phyloP scores from a whole-genome alignment of 2,888 invertebrate genomes.

The Venustoraphidia nigricollis region DNA sequence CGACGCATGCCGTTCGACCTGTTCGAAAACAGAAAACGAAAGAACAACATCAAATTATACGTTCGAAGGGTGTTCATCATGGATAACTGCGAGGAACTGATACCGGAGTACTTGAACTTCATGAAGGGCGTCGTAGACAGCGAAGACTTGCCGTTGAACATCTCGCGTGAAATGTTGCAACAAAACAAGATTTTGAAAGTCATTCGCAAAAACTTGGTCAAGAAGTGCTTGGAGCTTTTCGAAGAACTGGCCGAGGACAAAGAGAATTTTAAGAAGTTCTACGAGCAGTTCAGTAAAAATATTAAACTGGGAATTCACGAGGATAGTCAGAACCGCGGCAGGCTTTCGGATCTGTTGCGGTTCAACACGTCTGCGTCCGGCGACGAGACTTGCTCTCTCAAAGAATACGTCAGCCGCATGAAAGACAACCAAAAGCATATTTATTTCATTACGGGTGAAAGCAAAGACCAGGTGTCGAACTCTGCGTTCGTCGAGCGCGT shows the following conservation, averaged over 20 bases:
- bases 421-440: slow-evolving; percentile 53
- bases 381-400: slow-evolving; percentile 43
- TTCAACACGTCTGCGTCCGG: slow-evolving; percentile 76
- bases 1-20: slow-evolving; percentile 48
- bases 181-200: slow-evolving; percentile 58
- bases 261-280: slow-evolving; percentile 54
- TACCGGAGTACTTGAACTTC: slow-evolving; percentile 49
- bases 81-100: slow-evolving; percentile 57
- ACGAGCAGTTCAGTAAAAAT: slow-evolving; percentile 52
- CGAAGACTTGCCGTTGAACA: slow-evolving; percentile 52
- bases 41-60: slow-evolving; percentile 52
- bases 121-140: slow-evolving; percentile 49
- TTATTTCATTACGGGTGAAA: slow-evolving; percentile 50
- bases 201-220: slow-evolving; percentile 55
- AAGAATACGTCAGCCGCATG: slow-evolving; percentile 50
- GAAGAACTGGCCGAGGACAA: slow-evolving; percentile 50
- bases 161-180: slow-evolving; percentile 54
- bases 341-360: slow-evolving; percentile 56
- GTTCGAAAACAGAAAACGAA: slow-evolving; percentile 51
- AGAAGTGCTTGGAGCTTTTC: slow-evolving; percentile 51
- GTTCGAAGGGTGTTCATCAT: slow-evolving; percentile 55
- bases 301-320: slow-evolving; percentile 53
- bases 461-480: slow-evolving; percentile 39
- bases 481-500: slow-evolving; percentile 52
- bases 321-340: slow-evolving; percentile 49